These are phyloP conservation scores for Gulo gulo DNA, from an alignment of 2,113 vertebrate genomes.

Conservation along the genomic window DNA sequence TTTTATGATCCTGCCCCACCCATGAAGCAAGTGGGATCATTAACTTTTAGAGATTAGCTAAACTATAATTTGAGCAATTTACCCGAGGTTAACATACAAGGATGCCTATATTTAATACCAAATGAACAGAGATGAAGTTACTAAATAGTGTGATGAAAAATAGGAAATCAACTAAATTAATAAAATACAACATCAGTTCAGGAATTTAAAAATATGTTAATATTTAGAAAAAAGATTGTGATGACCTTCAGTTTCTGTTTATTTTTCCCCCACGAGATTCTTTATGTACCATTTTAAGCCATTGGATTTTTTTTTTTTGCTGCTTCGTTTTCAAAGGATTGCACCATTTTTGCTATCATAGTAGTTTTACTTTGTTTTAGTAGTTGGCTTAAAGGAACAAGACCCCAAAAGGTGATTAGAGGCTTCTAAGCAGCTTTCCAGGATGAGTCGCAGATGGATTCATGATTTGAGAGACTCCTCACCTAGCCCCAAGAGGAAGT, in stretches of 20 bases:
- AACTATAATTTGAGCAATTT: background rate
- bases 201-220: background rate
- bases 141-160: background rate
- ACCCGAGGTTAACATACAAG: background rate
- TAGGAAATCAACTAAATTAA: background rate
- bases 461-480: background rate
- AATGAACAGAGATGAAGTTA: background rate
- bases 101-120: constrained; percentile 6
- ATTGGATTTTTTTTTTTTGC: background rate
- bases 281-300: background rate
- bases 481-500: background rate
- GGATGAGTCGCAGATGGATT: background rate
- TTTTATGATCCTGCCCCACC: background rate
- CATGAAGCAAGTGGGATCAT: background rate
- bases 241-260: background rate
- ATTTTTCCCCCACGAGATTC: background rate
- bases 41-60: background rate
- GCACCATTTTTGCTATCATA: background rate
- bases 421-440: background rate
- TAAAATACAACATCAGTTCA: background rate
- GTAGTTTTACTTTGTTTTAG: constrained; percentile 11
- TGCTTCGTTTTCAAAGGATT: background rate
- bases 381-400: background rate
- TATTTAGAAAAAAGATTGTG: background rate
- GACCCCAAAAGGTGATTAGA: background rate